Percentiles rank a stretch among this genome's conserved stretches.
phyloP scores from a whole-genome alignment of 37 sponge, comb jelly and placozoan species.

The Petrosia ficiformis region DNA sequence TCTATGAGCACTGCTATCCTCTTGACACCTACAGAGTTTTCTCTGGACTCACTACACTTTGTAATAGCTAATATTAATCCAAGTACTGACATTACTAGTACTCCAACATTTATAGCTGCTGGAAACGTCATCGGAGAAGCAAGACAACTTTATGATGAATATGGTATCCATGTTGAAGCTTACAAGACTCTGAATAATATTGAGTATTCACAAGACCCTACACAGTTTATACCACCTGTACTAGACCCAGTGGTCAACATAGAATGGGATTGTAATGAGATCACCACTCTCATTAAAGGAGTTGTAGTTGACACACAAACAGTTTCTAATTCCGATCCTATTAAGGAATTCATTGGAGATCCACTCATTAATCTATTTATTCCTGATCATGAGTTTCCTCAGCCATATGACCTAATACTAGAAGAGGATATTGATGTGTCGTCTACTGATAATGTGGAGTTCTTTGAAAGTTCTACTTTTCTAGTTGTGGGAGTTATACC shows the following conservation, averaged over 20 bases:
- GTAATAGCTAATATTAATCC: constrained; percentile 61
- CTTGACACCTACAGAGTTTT: constrained; percentile 53
- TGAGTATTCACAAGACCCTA: constrained; percentile 52
- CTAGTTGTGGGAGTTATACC: constrained; percentile 70
- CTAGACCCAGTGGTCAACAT: constrained; percentile 32
- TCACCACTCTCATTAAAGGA: constrained; percentile 41
- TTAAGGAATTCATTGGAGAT: constrained; percentile 27
- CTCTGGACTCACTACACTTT: constrained; percentile 32
- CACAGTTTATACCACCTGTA: constrained; percentile 60
- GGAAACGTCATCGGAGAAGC: constrained; percentile 17
- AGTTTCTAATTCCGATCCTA: neutral
- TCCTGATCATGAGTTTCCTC: constrained; percentile 70
- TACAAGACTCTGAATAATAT: constrained; percentile 9
- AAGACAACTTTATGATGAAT: neutral
- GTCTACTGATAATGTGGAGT: constrained; percentile 12
- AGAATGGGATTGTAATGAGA: constrained; percentile 62
- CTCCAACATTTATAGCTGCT: neutral
- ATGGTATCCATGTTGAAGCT: constrained; percentile 57
- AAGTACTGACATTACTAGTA: neutral
- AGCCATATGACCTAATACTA: constrained; percentile 39
- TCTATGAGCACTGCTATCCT: constrained; percentile 14
- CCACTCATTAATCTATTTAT: constrained; percentile 47
- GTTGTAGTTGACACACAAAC: constrained; percentile 46
- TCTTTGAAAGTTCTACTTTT: constrained; percentile 40
- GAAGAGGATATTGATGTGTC: neutral